phyloP scores from a whole-genome alignment of 2,113 vertebrate genomes.

The Erythrolamprus reginae region DNA sequence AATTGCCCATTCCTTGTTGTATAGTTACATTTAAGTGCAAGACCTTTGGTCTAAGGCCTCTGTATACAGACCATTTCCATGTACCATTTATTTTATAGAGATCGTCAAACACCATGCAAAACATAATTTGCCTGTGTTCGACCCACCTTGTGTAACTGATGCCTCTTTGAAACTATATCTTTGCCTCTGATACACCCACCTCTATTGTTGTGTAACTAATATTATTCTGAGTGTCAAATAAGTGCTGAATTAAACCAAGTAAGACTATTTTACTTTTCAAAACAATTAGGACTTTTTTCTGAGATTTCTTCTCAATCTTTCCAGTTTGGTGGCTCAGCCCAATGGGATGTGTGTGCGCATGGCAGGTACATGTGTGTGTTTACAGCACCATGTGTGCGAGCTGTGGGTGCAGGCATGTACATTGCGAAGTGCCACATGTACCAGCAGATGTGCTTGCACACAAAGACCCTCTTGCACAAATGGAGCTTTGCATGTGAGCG shows the following conservation, averaged over 20 bases:
- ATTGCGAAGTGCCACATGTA: too few species aligned
- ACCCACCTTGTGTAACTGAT: background rate
- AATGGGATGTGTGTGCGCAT: fast-evolving
- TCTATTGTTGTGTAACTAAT: background rate
- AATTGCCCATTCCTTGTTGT: constrained; percentile 8
- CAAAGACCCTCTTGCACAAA: too few species aligned
- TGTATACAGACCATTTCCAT: background rate
- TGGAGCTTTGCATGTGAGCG: too few species aligned
- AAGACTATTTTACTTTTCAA: background rate
- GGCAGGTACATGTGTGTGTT: fast-evolving
- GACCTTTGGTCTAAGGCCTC: background rate
- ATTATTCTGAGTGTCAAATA: background rate
- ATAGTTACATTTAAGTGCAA: background rate
- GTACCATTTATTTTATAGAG: background rate
- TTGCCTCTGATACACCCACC: background rate
- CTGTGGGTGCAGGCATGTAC: too few species aligned
- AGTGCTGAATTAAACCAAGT: background rate
- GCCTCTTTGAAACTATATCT: background rate
- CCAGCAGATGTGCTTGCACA: too few species aligned
- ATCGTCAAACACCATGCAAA: background rate
- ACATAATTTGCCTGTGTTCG: background rate
- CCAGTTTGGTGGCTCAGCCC: too few species aligned
- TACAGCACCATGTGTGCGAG: too few species aligned
- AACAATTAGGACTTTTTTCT: background rate
- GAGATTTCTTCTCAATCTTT: background rate